Evolutionary conservation across 2,888 invertebrate species (phyloP).

Genomic region (Scaptomyza reducta): DNA sequence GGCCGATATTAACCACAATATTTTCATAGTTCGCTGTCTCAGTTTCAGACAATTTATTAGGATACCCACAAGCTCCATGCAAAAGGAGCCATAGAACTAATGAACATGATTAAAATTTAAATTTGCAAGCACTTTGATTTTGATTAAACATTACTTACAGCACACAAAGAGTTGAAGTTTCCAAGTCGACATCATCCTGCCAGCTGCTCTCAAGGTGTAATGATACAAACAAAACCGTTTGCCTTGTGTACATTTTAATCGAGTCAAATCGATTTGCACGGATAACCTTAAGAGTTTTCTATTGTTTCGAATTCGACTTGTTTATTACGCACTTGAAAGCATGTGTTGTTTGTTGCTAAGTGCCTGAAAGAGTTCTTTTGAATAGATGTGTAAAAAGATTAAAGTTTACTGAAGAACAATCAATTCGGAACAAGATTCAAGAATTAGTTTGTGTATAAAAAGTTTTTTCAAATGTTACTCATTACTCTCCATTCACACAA

Average conservation of each 20-base stretch:
- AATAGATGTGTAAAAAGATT: too few relatives aligned
- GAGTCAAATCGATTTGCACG: conserved; percentile 2
- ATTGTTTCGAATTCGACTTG: not conserved
- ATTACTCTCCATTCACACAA: too few relatives aligned
- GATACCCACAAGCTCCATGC: not conserved
- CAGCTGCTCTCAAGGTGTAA: not conserved
- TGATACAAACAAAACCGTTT: not conserved
- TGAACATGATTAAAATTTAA: not conserved
- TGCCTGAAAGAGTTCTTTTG: too few relatives aligned
- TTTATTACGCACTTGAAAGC: not conserved
- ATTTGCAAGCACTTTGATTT: not conserved
- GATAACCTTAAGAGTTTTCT: not conserved
- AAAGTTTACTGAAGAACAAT: too few relatives aligned
- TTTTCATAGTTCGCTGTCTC: not conserved
- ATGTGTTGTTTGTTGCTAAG: not conserved
- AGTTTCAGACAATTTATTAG: not conserved
- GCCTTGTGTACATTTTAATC: not conserved
- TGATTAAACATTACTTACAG: not conserved
- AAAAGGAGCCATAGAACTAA: not conserved
- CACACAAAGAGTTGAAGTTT: not conserved
- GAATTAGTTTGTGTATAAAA: too few relatives aligned
- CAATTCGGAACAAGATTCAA: too few relatives aligned
- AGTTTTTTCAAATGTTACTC: too few relatives aligned
- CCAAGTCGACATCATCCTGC: conserved; percentile 7
- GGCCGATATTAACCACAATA: not conserved